phyloP scores from a whole-genome alignment of 2,888 invertebrate genomes.

The Unio delphinus region DNA sequence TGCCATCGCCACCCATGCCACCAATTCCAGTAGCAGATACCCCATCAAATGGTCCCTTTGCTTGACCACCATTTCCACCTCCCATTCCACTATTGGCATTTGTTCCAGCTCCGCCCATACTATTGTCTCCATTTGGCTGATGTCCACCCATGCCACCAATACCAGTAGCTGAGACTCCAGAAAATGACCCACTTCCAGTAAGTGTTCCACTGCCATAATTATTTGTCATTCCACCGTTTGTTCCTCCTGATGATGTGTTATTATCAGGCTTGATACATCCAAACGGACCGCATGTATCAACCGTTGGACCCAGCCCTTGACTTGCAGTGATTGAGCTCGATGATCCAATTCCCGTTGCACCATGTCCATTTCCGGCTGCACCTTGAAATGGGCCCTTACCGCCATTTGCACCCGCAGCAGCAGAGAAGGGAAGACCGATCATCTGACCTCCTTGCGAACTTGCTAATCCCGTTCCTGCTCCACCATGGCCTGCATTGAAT shows the following conservation, averaged over 20 bases:
- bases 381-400: background rate
- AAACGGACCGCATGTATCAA: constrained; percentile 18
- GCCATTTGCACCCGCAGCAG: constrained; percentile 3
- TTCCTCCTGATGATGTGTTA: background rate
- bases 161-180: constrained; percentile 5
- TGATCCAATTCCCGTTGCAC: background rate
- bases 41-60: background rate
- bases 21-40: background rate
- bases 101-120: background rate
- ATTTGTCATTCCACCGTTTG: constrained; percentile 6
- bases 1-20: background rate
- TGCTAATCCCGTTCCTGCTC: constrained; percentile 1
- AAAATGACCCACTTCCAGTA: background rate
- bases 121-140: background rate
- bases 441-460: too few species aligned
- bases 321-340: constrained; percentile 1
- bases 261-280: constrained; percentile 9
- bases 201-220: background rate
- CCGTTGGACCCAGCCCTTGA: constrained; percentile 6
- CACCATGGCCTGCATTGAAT: constrained; percentile 15
- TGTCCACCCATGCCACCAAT: background rate
- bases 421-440: constrained; percentile 3
- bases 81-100: background rate
- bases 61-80: background rate
- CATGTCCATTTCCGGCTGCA: constrained; percentile 1